Conservation (phyloP, 2,888 invertebrate species). For the Monochamus alternatus region DNA sequence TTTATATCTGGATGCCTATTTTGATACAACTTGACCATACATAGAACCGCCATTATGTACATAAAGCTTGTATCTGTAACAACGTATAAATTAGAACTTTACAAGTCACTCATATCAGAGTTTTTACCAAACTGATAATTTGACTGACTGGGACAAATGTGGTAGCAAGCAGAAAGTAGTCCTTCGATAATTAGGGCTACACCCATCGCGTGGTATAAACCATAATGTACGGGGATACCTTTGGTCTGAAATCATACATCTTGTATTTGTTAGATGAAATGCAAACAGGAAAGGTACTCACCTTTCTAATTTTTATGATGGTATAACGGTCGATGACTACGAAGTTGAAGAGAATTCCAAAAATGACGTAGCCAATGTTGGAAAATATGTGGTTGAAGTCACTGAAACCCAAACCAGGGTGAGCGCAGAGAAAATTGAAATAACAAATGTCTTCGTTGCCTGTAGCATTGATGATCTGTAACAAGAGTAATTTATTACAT, state of each 20-base stretch:
- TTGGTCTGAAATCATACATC: slow-evolving; percentile 69
- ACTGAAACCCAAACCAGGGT: slow-evolving; percentile 81
- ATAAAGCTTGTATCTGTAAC: slow-evolving; percentile 91
- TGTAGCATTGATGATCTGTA: slow-evolving; percentile 81
- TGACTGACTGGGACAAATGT: slow-evolving; percentile 90
- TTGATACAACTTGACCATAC: slow-evolving; percentile 91
- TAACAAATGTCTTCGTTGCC: slow-evolving; percentile 92
- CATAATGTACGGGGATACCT: slow-evolving; percentile 86
- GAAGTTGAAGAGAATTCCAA: slow-evolving; percentile 85
- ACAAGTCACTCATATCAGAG: no score
- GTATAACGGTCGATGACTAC: slow-evolving; percentile 76
- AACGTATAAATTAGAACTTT: background rate
- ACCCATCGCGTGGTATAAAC: slow-evolving; percentile 91
- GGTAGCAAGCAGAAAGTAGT: slow-evolving; percentile 88
- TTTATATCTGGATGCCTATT: slow-evolving; percentile 90
- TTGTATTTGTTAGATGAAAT: background rate
- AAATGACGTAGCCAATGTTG: slow-evolving; percentile 85
- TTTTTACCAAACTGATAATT: slow-evolving; percentile 91
- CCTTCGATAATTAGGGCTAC: slow-evolving; percentile 90
- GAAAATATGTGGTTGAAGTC: slow-evolving; percentile 92
- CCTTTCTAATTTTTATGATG: slow-evolving; percentile 57
- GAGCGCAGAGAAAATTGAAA: slow-evolving; percentile 91
- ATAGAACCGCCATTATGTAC: slow-evolving; percentile 91
- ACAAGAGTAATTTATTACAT: slow-evolving; percentile 6
- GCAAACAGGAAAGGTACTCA: slow-evolving; percentile 43